phyloP scores from a whole-genome alignment of 2,888 invertebrate genomes.

The Lepidochrysops patricia region DNA sequence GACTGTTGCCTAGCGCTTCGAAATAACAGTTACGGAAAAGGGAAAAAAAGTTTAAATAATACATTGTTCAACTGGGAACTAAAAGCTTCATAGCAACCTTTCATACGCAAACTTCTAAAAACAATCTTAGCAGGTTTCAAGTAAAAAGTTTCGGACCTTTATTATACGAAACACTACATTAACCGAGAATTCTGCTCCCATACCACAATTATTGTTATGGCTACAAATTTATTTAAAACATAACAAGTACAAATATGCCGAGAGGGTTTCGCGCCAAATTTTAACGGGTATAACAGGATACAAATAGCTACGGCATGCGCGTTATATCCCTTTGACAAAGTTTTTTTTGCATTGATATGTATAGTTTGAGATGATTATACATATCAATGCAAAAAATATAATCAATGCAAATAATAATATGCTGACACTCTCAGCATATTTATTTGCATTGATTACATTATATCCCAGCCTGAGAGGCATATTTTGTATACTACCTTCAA shows the following conservation, averaged over 20 bases:
- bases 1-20: background rate
- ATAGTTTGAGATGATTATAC: too few species aligned
- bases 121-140: background rate
- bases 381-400: too few species aligned
- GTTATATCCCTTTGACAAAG: too few species aligned
- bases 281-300: too few species aligned
- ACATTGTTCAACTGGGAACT: too few species aligned
- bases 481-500: constrained; percentile 52
- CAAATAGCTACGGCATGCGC: too few species aligned
- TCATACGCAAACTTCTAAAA: background rate
- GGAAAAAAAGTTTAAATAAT: background rate
- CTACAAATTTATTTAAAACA: background rate
- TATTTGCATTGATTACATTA: too few species aligned
- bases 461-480: too few species aligned
- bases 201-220: background rate
- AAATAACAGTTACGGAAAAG: background rate
- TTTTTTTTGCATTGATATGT: too few species aligned
- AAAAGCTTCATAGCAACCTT: background rate
- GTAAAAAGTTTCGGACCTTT: background rate
- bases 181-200: background rate
- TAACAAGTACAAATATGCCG: background rate
- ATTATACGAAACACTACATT: background rate
- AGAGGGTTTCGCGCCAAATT: background rate
- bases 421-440: too few species aligned
- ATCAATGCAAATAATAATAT: too few species aligned